Evolutionary conservation across 2,113 vertebrate species (phyloP).

Genomic region (Bombycilla garrulus): DNA sequence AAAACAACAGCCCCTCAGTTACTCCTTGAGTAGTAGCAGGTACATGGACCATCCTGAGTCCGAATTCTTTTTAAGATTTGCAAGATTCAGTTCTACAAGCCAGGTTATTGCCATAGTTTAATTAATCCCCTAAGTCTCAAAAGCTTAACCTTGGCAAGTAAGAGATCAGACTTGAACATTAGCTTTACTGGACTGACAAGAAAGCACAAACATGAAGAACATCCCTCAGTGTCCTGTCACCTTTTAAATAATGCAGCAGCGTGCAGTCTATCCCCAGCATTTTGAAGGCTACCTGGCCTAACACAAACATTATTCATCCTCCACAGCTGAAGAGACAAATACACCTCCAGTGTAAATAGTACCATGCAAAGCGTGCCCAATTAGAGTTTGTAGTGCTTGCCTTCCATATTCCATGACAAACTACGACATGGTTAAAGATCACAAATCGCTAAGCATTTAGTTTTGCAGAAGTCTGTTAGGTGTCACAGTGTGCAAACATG

Average conservation of each 20-base stretch:
- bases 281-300: not conserved
- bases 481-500: conserved; percentile 66
- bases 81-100: not conserved
- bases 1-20: not conserved
- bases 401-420: not conserved
- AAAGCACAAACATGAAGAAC: not conserved
- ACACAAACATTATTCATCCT: not conserved
- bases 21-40: not conserved
- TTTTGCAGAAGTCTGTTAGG: conserved; percentile 35
- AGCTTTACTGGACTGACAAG: not conserved
- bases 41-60: rapidly evolving
- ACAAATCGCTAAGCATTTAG: not conserved
- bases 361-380: conserved; percentile 57
- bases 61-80: not conserved
- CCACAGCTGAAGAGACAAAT: not conserved
- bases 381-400: not conserved
- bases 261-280: not conserved
- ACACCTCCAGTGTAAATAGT: not conserved
- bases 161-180: not conserved
- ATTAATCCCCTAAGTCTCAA: not conserved
- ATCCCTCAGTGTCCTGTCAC: not conserved
- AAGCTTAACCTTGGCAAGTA: not conserved
- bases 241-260: not conserved
- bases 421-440: not conserved
- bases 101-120: not conserved